These are phyloP conservation scores for Grammomys dolichurus DNA, from an alignment of 2,113 vertebrate species.

Conservation along the genomic window DNA sequence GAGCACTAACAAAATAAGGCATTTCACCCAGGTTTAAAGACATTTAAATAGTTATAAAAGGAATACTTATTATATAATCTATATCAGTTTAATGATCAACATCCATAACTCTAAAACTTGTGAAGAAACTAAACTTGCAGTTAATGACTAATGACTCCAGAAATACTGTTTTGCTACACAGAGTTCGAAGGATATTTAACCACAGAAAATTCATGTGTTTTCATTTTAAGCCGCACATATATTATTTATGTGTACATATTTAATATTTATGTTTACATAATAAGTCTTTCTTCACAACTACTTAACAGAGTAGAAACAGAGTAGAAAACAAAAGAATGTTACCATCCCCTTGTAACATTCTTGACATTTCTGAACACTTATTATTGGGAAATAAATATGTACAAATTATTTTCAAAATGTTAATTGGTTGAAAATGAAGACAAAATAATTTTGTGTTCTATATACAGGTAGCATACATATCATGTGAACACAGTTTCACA, in stretches of 20 bases:
- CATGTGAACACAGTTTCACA: neutral
- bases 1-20: conserved; percentile 37
- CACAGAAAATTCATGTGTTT: neutral
- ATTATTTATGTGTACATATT: neutral
- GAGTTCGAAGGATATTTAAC: neutral
- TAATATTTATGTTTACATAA: neutral
- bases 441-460: neutral
- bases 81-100: conserved; percentile 22
- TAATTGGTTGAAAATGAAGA: neutral
- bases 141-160: neutral
- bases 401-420: conserved; percentile 20
- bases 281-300: neutral
- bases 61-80: neutral
- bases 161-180: neutral
- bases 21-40: conserved; percentile 64
- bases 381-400: neutral
- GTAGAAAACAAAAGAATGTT: too few species aligned
- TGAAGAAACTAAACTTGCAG: neutral
- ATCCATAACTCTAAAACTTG: conserved; percentile 13
- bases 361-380: neutral
- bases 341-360: neutral
- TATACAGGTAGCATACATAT: neutral
- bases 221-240: neutral
- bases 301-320: neutral
- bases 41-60: conserved; percentile 50